phyloP scores from a whole-genome alignment of 2,797 vertebrate species.

The Sus cebifrons region DNA sequence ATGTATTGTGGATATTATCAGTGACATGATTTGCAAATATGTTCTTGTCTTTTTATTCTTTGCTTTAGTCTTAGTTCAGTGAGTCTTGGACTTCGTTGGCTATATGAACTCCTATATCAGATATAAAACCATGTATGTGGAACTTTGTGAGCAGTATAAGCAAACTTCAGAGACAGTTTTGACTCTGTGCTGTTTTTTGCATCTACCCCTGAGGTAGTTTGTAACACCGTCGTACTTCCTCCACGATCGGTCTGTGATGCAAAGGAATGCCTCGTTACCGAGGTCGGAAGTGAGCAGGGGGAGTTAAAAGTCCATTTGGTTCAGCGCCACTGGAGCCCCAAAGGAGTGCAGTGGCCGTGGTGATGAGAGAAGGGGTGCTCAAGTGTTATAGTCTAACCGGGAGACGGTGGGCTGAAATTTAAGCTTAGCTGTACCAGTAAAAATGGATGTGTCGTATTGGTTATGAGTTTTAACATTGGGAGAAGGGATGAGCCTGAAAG shows the following conservation, averaged over 20 bases:
- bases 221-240: neutral
- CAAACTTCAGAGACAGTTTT: neutral
- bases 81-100: neutral
- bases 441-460: neutral
- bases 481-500: neutral
- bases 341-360: neutral
- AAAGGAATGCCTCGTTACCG: neutral
- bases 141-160: constrained; percentile 22
- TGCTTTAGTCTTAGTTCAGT: constrained; percentile 6
- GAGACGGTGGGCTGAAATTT: neutral
- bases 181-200: neutral
- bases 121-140: neutral
- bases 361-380: neutral
- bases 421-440: neutral
- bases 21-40: neutral
- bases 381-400: neutral
- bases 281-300: constrained; percentile 8
- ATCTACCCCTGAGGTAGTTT: neutral
- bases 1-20: neutral
- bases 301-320: neutral
- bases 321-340: neutral
- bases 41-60: neutral
- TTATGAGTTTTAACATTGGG: neutral
- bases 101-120: neutral
- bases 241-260: neutral